Conservation (phyloP, 92 coral and sea anemone genomes). For the Heliopora coerulea region DNA sequence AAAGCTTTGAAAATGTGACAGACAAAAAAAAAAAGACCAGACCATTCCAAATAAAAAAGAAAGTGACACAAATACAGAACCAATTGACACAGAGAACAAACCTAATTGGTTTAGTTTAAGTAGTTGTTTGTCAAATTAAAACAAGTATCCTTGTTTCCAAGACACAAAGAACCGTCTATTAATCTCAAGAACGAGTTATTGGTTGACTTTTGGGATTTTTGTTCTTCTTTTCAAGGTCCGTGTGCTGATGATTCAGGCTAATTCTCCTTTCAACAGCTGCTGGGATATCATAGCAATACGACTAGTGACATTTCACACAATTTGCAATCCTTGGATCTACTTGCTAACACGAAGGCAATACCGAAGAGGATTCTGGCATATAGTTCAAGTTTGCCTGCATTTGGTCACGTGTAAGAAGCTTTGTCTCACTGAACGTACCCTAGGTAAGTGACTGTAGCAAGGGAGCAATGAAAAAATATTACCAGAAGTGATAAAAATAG, state of each 20-base stretch:
- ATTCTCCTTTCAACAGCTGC: slow-evolving; percentile 74
- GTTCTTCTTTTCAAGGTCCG: slow-evolving; percentile 57
- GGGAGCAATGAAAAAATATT: too few relatives aligned
- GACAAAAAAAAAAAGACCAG: not conserved
- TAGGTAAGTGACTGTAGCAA: slow-evolving; percentile 3
- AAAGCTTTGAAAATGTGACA: too few relatives aligned
- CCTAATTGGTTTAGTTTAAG: too few relatives aligned
- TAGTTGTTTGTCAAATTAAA: too few relatives aligned
- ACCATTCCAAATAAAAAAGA: not conserved
- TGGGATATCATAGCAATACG: slow-evolving; percentile 80
- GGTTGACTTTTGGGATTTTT: too few relatives aligned
- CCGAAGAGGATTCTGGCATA: slow-evolving; percentile 88
- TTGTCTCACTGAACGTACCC: not conserved
- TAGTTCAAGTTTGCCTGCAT: slow-evolving; percentile 63
- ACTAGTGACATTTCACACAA: slow-evolving; percentile 85
- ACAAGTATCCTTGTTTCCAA: too few relatives aligned
- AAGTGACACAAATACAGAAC: not conserved
- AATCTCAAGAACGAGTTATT: too few relatives aligned
- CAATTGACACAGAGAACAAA: too few relatives aligned
- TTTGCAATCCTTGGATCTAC: slow-evolving; percentile 88
- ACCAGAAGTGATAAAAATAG: too few relatives aligned
- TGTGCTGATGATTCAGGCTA: slow-evolving; percentile 75
- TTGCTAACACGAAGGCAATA: slow-evolving; percentile 83
- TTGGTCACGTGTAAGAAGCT: slow-evolving; percentile 61
- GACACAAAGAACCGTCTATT: too few relatives aligned